These are phyloP conservation scores for Emmelina monodactyla DNA, from an alignment of 2,888 invertebrate species.

Conservation along the genomic window DNA sequence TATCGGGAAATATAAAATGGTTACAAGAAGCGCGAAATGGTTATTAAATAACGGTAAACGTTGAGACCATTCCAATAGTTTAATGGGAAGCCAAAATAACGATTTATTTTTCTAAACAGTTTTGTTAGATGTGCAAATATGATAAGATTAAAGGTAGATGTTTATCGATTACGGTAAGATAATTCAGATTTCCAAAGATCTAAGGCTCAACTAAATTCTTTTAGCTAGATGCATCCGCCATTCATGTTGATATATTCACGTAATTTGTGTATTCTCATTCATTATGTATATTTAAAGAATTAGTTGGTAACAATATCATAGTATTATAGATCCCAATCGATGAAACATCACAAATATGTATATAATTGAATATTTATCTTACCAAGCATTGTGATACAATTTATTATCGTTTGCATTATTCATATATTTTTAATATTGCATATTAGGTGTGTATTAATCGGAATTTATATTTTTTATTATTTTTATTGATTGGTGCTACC, in stretches of 20 bases:
- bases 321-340: neutral
- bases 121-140: slow-evolving; percentile 61
- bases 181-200: slow-evolving; percentile 59
- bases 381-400: slow-evolving; percentile 33
- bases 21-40: slow-evolving; percentile 16
- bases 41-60: slow-evolving; percentile 43
- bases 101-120: slow-evolving; percentile 64
- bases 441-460: neutral
- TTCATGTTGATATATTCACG: slow-evolving; percentile 17
- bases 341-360: slow-evolving; percentile 17
- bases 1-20: neutral
- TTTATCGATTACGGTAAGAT: slow-evolving; percentile 56
- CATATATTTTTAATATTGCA: slow-evolving; percentile 17
- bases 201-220: slow-evolving; percentile 58
- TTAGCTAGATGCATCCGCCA: slow-evolving; percentile 37
- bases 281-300: slow-evolving; percentile 1
- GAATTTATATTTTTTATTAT: neutral
- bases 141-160: slow-evolving; percentile 47
- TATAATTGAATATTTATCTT: slow-evolving; percentile 24
- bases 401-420: slow-evolving; percentile 24
- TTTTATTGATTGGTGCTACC: neutral
- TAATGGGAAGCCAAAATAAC: slow-evolving; percentile 62
- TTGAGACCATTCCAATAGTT: slow-evolving; percentile 60
- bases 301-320: neutral
- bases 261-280: slow-evolving; percentile 14